Conservation (phyloP, 2,113 vertebrate species). For the Nipponia nippon region DNA sequence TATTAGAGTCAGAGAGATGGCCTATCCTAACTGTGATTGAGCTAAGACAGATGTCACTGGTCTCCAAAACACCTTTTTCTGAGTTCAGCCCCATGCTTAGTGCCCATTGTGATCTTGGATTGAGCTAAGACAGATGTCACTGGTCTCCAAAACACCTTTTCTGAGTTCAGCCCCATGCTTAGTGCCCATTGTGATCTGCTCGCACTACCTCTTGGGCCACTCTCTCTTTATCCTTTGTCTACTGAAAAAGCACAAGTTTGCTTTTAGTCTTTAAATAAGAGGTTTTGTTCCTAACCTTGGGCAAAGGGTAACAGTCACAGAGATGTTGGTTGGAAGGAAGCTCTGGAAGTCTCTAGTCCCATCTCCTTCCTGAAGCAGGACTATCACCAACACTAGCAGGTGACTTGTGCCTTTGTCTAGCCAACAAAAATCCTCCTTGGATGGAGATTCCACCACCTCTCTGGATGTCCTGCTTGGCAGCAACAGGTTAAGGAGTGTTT, state of each 20-base stretch:
- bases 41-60: not conserved
- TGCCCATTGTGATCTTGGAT: not conserved
- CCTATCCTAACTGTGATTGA: not conserved
- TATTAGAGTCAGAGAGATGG: not conserved
- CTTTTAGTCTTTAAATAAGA: not conserved
- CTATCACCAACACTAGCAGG: not conserved
- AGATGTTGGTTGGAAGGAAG: not conserved
- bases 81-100: not conserved
- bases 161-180: not conserved
- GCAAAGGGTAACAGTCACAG: not conserved
- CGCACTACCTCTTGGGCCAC: not conserved
- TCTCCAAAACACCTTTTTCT: not conserved
- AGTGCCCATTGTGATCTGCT: not conserved
- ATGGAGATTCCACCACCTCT: not conserved
- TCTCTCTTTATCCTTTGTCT: not conserved
- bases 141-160: not conserved
- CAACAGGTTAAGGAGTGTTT: not conserved
- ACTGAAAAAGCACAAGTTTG: not conserved
- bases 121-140: not conserved
- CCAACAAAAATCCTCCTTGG: not conserved
- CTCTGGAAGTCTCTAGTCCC: not conserved
- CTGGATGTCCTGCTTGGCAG: not conserved
- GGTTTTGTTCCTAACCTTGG: not conserved
- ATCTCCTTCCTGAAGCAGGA: not conserved
- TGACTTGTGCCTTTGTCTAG: not conserved